phyloP scores from a whole-genome alignment of 2,113 vertebrate species.

The Ia io region DNA sequence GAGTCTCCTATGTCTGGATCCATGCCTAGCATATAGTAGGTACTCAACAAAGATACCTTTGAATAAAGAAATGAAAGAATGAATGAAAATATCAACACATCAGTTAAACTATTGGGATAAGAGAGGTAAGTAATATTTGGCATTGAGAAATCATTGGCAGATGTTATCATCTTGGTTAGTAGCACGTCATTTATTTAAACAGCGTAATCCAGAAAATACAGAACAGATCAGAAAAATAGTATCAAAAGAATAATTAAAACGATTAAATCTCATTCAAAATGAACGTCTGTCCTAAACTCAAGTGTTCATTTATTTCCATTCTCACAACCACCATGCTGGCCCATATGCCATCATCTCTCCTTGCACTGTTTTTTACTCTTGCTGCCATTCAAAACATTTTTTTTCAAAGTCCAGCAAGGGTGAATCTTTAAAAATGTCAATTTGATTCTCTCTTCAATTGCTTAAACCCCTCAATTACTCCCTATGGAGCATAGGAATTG shows the following conservation, averaged over 20 bases:
- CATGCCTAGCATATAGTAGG: neutral
- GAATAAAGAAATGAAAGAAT: neutral
- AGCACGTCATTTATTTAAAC: neutral
- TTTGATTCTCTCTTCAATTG: neutral
- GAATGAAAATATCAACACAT: neutral
- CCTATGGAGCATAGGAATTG: too few species aligned
- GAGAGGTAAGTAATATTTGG: neutral
- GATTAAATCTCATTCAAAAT: neutral
- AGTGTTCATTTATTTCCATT: neutral
- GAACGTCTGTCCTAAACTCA: neutral
- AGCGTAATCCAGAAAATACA: neutral
- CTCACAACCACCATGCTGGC: neutral
- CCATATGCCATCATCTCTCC: neutral
- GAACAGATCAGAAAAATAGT: neutral
- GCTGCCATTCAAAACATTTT: neutral
- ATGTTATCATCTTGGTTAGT: neutral
- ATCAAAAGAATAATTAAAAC: neutral
- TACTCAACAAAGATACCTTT: neutral
- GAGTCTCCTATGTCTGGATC: neutral
- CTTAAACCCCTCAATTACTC: neutral
- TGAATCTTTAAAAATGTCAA: neutral
- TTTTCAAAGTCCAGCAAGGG: neutral
- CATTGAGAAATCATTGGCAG: neutral
- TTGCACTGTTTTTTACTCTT: neutral
- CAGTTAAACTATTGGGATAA: neutral